Percentiles rank a stretch among this genome's conserved stretches.
Evolutionary conservation across 1,140 invertebrate genomes (phyloP).

Genomic region (Euwallacea similis): DNA sequence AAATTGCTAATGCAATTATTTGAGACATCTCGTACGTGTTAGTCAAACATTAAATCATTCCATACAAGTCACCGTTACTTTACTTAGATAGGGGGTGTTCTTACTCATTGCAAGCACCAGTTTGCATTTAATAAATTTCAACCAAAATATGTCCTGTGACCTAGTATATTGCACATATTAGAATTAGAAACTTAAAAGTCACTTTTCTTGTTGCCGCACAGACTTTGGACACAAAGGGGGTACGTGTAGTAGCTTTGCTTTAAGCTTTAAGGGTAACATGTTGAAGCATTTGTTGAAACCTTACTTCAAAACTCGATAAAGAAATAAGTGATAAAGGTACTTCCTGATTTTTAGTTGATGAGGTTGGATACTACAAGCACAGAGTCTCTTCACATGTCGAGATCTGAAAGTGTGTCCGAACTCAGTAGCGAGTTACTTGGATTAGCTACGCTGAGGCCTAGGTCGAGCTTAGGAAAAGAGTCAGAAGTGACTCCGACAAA

Average conservation of each 20-base stretch:
- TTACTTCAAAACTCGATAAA: too few species aligned
- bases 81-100: too few species aligned
- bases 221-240: slow-evolving; percentile 54
- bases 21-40: too few species aligned
- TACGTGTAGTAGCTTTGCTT: slow-evolving; percentile 41
- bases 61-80: too few species aligned
- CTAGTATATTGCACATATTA: background rate
- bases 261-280: background rate
- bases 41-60: too few species aligned
- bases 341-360: slow-evolving; percentile 64
- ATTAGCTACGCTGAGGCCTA: slow-evolving; percentile 46
- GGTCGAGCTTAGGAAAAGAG: slow-evolving; percentile 58
- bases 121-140: too few species aligned
- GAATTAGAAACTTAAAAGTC: slow-evolving; percentile 20
- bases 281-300: too few species aligned
- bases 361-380: slow-evolving; percentile 70
- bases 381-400: slow-evolving; percentile 71
- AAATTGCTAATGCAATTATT: too few species aligned
- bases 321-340: background rate
- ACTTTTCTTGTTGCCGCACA: slow-evolving; percentile 42
- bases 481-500: slow-evolving; percentile 64
- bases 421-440: slow-evolving; percentile 63
- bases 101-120: too few species aligned
- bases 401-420: slow-evolving; percentile 82
- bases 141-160: too few species aligned